Conservation (phyloP, 2,888 invertebrate species). For the Sinohyriopsis cumingii region DNA sequence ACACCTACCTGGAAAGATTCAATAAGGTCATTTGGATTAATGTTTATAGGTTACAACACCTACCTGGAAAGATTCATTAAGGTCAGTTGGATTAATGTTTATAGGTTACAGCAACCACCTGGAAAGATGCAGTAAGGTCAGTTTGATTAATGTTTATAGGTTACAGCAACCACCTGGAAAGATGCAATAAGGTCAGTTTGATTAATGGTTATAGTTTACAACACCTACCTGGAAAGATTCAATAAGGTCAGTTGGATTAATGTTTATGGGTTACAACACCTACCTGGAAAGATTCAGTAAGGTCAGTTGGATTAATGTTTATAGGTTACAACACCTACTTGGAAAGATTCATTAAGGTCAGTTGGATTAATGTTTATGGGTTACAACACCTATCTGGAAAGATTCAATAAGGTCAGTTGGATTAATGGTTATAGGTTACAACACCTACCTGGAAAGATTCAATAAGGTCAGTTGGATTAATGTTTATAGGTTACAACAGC, state of each 20-base stretch:
- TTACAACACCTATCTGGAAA: constrained; percentile 81
- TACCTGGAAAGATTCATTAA: too few species aligned
- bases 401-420: constrained; percentile 82
- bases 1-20: constrained; percentile 93
- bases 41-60: not conserved
- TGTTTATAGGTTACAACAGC: too few species aligned
- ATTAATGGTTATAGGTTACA: not conserved
- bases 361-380: not conserved
- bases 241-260: constrained; percentile 76
- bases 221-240: constrained; percentile 93
- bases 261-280: constrained; percentile 74
- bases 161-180: too few species aligned
- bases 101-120: constrained; percentile 81
- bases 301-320: constrained; percentile 39
- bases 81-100: too few species aligned
- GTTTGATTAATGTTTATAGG: not conserved
- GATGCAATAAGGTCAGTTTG: too few species aligned
- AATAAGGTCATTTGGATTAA: constrained; percentile 76
- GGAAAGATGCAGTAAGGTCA: constrained; percentile 85
- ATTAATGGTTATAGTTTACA: not conserved
- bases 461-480: too few species aligned
- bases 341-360: too few species aligned
- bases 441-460: too few species aligned
- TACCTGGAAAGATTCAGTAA: constrained; percentile 93
- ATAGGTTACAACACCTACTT: not conserved